Evolutionary conservation across 2,888 invertebrate species (phyloP).

Genomic region (Elegia similella): DNA sequence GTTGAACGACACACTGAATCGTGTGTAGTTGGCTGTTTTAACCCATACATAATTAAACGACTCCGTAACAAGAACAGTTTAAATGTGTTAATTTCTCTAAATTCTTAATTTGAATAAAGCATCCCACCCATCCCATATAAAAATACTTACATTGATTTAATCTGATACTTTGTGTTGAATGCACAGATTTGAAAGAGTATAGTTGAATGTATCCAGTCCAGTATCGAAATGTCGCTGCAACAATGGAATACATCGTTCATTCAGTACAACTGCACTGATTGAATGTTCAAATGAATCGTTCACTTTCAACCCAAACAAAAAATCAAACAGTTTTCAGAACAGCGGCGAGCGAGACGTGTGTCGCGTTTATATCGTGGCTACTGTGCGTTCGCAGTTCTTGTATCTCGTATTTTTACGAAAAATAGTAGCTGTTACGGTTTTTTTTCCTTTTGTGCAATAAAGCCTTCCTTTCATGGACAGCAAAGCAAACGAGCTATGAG

Average conservation of each 20-base stretch:
- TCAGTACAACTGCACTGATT: slow-evolving; percentile 16
- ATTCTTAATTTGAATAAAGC: too few species aligned
- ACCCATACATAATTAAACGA: too few species aligned
- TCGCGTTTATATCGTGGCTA: slow-evolving; percentile 60
- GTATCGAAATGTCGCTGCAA: background rate
- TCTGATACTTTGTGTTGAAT: too few species aligned
- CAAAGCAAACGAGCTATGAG: slow-evolving; percentile 16
- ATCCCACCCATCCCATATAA: too few species aligned
- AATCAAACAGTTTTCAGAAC: slow-evolving; percentile 43
- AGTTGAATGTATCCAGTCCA: too few species aligned
- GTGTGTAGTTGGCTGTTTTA: too few species aligned
- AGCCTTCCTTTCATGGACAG: slow-evolving; percentile 21
- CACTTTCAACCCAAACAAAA: slow-evolving; percentile 13
- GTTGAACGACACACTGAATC: too few species aligned
- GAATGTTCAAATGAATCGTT: slow-evolving; percentile 21
- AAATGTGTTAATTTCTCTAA: too few species aligned
- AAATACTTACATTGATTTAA: too few species aligned
- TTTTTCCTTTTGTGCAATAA: slow-evolving; percentile 32
- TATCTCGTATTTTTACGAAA: slow-evolving; percentile 32
- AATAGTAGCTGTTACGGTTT: slow-evolving; percentile 31
- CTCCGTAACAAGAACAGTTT: too few species aligned
- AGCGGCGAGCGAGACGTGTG: slow-evolving; percentile 66
- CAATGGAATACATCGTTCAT: background rate
- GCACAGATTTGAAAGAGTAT: too few species aligned
- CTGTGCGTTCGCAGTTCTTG: slow-evolving; percentile 73